Conservation (phyloP, 1,140 invertebrate species). For the Drosophila elegans region DNA sequence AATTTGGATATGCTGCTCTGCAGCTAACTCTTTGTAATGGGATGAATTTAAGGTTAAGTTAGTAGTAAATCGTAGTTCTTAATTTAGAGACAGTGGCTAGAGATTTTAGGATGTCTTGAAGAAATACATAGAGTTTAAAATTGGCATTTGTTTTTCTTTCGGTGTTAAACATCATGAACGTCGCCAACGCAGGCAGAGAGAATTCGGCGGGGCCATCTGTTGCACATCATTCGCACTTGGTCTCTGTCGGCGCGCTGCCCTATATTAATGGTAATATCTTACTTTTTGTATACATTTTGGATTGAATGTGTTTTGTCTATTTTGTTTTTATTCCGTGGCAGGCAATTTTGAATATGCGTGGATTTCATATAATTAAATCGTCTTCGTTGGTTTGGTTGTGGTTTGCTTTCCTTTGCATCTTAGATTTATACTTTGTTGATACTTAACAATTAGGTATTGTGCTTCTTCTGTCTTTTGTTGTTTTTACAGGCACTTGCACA, state of each 20-base stretch:
- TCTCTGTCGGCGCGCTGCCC: constrained; percentile 80
- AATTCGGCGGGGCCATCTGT: constrained; percentile 78
- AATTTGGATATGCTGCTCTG: too few species aligned
- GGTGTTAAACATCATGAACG: constrained; percentile 49
- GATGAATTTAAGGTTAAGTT: too few species aligned
- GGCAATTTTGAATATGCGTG: constrained; percentile 56
- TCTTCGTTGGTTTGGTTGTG: constrained; percentile 10
- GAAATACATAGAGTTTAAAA: too few species aligned
- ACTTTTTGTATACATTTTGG: constrained; percentile 79
- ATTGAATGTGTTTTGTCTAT: constrained; percentile 68
- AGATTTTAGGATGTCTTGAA: too few species aligned
- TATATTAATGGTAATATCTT: constrained; percentile 83
- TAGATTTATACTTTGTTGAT: constrained; percentile 81
- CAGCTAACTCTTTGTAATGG: too few species aligned
- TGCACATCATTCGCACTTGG: constrained; percentile 82
- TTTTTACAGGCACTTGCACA: constrained; percentile 22
- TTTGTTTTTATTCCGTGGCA: constrained; percentile 71
- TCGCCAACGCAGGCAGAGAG: constrained; percentile 32
- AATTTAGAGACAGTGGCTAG: too few species aligned
- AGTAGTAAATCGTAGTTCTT: too few species aligned
- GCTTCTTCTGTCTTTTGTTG: constrained; percentile 54
- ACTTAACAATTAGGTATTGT: constrained; percentile 81
- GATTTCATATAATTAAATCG: constrained; percentile 79
- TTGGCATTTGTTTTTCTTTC: not conserved
- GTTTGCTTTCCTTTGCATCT: constrained; percentile 51